A percentile compares a stretch with the other conserved stretches of the same genome.
phyloP scores from a whole-genome alignment of 2,888 invertebrate genomes.

The Empis livida region DNA sequence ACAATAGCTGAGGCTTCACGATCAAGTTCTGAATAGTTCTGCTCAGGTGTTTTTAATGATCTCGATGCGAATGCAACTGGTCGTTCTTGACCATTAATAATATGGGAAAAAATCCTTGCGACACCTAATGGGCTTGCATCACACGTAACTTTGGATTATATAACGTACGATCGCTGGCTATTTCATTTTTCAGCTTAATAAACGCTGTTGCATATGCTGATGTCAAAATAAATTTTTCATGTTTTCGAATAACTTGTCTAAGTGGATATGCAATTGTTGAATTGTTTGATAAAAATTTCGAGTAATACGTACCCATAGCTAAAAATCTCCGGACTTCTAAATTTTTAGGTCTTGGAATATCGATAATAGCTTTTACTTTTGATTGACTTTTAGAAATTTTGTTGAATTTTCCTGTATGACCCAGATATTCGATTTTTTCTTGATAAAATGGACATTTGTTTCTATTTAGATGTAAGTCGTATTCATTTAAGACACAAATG shows the following conservation, averaged over 20 bases:
- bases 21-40: slow-evolving; percentile 11
- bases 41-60: slow-evolving; percentile 8
- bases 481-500: slow-evolving; percentile 7
- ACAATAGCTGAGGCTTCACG: slow-evolving; percentile 9
- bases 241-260: slow-evolving; percentile 2
- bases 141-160: slow-evolving; percentile 9
- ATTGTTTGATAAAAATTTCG: neutral
- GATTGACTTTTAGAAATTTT: slow-evolving; percentile 5
- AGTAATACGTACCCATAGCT: slow-evolving; percentile 9
- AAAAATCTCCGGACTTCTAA: slow-evolving; percentile 9
- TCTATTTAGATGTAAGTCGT: slow-evolving; percentile 9
- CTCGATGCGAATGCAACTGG: slow-evolving; percentile 9
- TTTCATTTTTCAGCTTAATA: no score
- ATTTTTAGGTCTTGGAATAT: slow-evolving; percentile 8
- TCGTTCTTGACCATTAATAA: slow-evolving; percentile 4
- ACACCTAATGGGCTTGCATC: slow-evolving; percentile 12
- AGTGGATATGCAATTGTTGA: no score
- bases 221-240: slow-evolving; percentile 7
- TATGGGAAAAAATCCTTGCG: slow-evolving; percentile 9
- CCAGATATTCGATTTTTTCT: slow-evolving; percentile 5
- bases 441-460: slow-evolving; percentile 9
- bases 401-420: slow-evolving; percentile 7
- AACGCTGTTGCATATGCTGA: slow-evolving; percentile 5
- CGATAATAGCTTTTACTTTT: slow-evolving; percentile 8
- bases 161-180: no score